Evolutionary conservation across 2,888 invertebrate species (phyloP).

Genomic region (Tenthredo amoena): DNA sequence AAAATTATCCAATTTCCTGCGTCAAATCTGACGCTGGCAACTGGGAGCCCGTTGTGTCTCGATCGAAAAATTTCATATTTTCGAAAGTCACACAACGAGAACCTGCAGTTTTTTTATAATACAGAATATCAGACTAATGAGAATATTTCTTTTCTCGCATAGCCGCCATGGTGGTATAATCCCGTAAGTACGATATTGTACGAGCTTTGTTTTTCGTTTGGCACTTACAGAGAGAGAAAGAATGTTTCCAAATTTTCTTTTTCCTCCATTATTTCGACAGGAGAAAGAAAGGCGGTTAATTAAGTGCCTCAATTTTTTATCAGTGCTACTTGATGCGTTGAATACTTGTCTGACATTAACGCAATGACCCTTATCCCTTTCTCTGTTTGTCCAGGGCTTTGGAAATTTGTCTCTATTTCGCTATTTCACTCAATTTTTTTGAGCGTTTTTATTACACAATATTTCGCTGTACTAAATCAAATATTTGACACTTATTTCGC

Average conservation of each 20-base stretch:
- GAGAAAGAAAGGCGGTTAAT: not conserved
- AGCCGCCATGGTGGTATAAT: conserved; percentile 97
- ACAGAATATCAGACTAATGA: not conserved
- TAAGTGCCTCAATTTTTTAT: not conserved
- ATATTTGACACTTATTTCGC: not conserved
- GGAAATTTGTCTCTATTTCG: not conserved
- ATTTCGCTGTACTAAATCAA: not conserved
- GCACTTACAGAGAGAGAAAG: not conserved
- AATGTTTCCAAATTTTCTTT: not conserved
- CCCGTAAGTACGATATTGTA: conserved; percentile 86
- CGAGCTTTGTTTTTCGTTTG: conserved; percentile 13
- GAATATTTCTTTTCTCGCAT: conserved; percentile 62
- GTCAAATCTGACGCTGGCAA: not conserved
- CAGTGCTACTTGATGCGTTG: not conserved
- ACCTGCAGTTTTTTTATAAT: not conserved
- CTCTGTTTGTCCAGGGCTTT: not conserved
- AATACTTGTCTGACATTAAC: not conserved
- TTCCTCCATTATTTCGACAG: not conserved
- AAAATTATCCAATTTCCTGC: conserved; percentile 37
- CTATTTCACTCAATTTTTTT: not conserved
- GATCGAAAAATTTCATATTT: conserved; percentile 1
- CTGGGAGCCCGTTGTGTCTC: not conserved
- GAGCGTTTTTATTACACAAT: not conserved
- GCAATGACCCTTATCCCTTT: not conserved
- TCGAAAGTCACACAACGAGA: not conserved